Conservation (phyloP, 2,797 vertebrate species). For the Atherinosoma microstoma region DNA sequence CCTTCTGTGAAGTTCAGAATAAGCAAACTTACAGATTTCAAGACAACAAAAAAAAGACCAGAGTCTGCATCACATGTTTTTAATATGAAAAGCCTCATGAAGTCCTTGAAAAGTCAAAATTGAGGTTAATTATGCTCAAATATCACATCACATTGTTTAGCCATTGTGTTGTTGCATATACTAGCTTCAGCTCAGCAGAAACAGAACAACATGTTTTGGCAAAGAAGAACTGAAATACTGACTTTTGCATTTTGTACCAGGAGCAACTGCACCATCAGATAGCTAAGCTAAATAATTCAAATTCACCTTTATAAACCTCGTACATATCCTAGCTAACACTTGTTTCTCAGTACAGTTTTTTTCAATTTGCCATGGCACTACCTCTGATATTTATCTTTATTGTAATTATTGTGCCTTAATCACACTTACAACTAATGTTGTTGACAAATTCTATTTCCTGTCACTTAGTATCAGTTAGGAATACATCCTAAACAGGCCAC, state of each 20-base stretch:
- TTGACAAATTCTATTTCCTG: not conserved
- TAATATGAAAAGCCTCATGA: too few relatives aligned
- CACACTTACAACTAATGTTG: not conserved
- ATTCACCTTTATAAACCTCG: not conserved
- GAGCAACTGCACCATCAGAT: not conserved
- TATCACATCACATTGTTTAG: too few relatives aligned
- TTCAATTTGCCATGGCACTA: too few relatives aligned
- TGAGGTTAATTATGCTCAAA: not conserved
- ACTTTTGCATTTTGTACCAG: not conserved
- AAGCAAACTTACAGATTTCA: too few relatives aligned
- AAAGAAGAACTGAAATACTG: not conserved
- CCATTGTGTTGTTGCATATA: too few relatives aligned
- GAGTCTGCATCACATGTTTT: too few relatives aligned
- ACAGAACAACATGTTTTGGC: not conserved
- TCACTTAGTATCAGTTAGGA: constrained; percentile 43
- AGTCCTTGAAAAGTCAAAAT: too few relatives aligned
- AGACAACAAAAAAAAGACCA: too few relatives aligned
- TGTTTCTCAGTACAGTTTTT: too few relatives aligned
- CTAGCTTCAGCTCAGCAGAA: not conserved
- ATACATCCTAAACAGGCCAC: constrained; percentile 35
- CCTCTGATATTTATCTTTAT: too few relatives aligned
- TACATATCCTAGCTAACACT: not conserved
- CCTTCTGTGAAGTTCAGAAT: too few relatives aligned
- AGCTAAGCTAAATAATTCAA: not conserved
- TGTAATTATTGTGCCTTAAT: too few relatives aligned